A percentile compares a stretch with the other conserved stretches of the same genome.
Evolutionary conservation across 2,113 vertebrate species (phyloP).

Genomic region (Ageneiosus marmoratus): DNA sequence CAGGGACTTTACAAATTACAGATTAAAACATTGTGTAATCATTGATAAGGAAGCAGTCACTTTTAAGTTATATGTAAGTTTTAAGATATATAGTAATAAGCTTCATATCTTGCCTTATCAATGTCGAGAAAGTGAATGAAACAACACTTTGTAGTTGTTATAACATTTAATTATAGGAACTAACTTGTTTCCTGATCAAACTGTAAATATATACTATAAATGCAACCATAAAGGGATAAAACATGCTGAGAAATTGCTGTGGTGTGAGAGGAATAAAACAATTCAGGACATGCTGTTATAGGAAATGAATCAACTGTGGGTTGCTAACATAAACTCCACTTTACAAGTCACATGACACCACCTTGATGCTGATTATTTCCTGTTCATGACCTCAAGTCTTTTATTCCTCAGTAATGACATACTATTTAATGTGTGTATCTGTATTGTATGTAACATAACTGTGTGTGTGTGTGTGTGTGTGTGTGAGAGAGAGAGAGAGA

Average conservation of each 20-base stretch:
- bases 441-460: not conserved
- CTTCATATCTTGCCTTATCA: not conserved
- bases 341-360: not conserved
- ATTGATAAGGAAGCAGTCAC: not conserved
- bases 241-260: not conserved
- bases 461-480: constrained; percentile 3
- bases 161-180: not conserved
- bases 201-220: not conserved
- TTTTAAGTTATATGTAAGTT: too few species aligned
- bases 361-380: not conserved
- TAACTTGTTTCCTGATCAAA: not conserved
- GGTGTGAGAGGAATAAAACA: not conserved
- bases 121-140: not conserved
- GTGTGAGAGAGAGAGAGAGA: too few species aligned
- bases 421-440: not conserved
- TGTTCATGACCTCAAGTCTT: not conserved
- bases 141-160: not conserved
- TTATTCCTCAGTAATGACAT: not conserved
- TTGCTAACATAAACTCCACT: not conserved
- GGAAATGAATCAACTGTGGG: not conserved
- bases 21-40: not conserved
- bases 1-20: not conserved
- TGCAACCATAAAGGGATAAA: not conserved
- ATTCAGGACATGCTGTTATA: not conserved
- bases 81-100: too few species aligned